Evolutionary conservation across 2,113 vertebrate genomes (phyloP).

Genomic region (Zapus hudsonius): DNA sequence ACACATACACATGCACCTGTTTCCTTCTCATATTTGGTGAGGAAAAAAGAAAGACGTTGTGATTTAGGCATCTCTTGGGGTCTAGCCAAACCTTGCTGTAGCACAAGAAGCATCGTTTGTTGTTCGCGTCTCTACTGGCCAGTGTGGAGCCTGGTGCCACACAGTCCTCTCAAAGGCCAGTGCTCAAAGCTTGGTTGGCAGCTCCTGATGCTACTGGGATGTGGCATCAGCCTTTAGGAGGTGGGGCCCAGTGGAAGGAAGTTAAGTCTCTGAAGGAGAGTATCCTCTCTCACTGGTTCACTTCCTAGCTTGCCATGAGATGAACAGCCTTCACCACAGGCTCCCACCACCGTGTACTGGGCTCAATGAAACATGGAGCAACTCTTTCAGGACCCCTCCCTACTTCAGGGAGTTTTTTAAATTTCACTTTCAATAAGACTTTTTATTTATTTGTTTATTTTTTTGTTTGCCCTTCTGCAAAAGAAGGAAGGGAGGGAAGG

Average conservation of each 20-base stretch:
- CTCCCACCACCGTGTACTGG: neutral
- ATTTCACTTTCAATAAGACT: no score
- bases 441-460: no score
- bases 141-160: neutral
- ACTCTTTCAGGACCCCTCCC: no score
- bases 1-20: neutral
- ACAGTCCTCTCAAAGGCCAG: neutral
- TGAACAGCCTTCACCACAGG: neutral
- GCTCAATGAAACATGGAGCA: neutral
- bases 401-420: no score
- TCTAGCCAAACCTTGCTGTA: constrained; percentile 10
- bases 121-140: neutral
- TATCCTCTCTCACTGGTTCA: neutral
- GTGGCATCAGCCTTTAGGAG: neutral
- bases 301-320: neutral
- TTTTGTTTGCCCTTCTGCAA: no score
- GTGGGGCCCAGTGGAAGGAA: neutral
- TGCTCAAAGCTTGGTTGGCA: neutral
- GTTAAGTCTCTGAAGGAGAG: neutral
- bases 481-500: no score
- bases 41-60: neutral
- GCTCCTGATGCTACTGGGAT: neutral
- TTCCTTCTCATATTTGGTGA: neutral
- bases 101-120: neutral
- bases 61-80: neutral